phyloP scores from a whole-genome alignment of 2,888 invertebrate genomes.

The Mantis religiosa region DNA sequence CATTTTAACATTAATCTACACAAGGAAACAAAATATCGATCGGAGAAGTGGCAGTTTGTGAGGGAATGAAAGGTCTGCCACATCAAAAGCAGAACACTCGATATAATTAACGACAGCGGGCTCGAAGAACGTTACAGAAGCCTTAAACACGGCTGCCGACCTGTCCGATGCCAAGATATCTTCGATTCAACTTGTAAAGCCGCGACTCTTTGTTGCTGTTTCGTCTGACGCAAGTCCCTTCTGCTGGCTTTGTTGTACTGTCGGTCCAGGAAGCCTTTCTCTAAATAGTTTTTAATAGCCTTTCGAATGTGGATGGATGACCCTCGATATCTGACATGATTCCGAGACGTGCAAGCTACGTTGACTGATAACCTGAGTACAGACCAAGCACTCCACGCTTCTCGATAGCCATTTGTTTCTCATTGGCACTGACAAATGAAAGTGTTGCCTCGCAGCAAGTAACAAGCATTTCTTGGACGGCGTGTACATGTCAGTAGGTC shows the following conservation, averaged over 20 bases:
- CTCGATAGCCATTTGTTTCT: slow-evolving; percentile 9
- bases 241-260: neutral
- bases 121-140: neutral
- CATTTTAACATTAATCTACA: too few relatives aligned
- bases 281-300: slow-evolving; percentile 11
- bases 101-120: neutral
- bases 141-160: neutral
- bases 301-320: slow-evolving; percentile 3
- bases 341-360: neutral
- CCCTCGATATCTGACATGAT: slow-evolving; percentile 3
- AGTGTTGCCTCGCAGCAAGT: neutral
- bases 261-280: neutral
- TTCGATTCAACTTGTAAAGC: neutral
- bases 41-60: neutral
- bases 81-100: neutral
- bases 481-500: neutral
- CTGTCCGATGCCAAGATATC: neutral
- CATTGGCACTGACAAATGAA: slow-evolving; percentile 18
- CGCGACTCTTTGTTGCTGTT: neutral
- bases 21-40: too few relatives aligned
- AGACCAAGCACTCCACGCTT: neutral
- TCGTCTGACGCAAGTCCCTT: neutral
- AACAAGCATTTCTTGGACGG: neutral
- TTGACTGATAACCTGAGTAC: slow-evolving; percentile 1
- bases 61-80: neutral